Conservation (phyloP, 2,113 vertebrate species). For the Irena cyanogastra region DNA sequence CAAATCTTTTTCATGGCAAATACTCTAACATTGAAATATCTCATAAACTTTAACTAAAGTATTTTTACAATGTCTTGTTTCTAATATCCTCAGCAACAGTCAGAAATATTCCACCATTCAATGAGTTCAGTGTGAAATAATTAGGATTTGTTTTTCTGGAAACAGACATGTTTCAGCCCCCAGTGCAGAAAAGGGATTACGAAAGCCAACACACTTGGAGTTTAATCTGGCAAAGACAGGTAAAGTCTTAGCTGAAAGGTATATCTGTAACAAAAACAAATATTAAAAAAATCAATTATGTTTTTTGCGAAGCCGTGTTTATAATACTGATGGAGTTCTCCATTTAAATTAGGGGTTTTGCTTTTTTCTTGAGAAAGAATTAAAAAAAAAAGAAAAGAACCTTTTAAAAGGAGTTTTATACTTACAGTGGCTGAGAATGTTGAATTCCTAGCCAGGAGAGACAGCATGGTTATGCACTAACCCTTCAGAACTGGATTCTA, state of each 20-base stretch:
- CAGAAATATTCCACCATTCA: neutral
- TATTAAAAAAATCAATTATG: neutral
- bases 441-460: neutral
- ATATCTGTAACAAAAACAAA: neutral
- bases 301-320: neutral
- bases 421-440: neutral
- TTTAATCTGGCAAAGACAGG: neutral
- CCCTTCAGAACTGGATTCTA: constrained; percentile 26
- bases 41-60: neutral
- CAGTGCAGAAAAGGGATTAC: fast-evolving
- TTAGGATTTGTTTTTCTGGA: neutral
- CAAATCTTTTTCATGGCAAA: neutral
- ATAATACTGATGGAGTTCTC: neutral
- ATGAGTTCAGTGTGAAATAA: neutral
- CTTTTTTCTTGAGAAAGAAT: neutral
- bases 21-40: neutral
- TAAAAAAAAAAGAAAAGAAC: neutral
- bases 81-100: neutral
- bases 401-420: neutral
- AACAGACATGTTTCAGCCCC: neutral
- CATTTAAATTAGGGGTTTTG: neutral
- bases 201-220: neutral
- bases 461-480: neutral
- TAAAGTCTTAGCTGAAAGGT: neutral
- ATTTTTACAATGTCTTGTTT: neutral